A percentile compares a stretch with the other conserved stretches of the same genome.
These are phyloP conservation scores for Anser brachyrhynchus DNA, from an alignment of 2,113 vertebrate genomes.

Conservation along the genomic window DNA sequence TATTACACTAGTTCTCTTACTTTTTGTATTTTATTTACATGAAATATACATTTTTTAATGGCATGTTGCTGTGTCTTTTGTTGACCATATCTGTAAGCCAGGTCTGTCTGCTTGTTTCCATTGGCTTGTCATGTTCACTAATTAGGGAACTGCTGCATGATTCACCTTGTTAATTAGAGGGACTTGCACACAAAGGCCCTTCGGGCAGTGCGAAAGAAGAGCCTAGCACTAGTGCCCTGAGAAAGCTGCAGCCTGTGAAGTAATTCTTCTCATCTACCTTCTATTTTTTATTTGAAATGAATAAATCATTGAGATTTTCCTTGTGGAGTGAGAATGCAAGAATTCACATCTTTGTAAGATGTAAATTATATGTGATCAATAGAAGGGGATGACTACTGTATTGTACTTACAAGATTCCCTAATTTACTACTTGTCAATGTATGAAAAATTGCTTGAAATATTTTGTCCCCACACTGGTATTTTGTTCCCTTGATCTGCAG, in stretches of 20 bases:
- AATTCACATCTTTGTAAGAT: conserved; percentile 93
- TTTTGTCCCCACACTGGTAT: conserved; percentile 63
- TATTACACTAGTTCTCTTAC: conserved; percentile 11
- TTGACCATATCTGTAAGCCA: conserved; percentile 82
- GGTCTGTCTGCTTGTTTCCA: conserved; percentile 89
- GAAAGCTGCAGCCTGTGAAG: conserved; percentile 93
- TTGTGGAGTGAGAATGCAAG: conserved; percentile 92
- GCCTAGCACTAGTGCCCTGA: conserved; percentile 92
- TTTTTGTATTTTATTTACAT: conserved; percentile 76
- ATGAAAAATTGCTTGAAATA: conserved; percentile 70
- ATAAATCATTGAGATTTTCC: conserved; percentile 99
- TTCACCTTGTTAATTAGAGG: conserved; percentile 99
- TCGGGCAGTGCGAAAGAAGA: conserved; percentile 84
- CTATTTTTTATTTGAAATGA: conserved; percentile 95
- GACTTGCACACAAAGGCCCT: conserved; percentile 92
- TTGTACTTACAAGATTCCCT: conserved; percentile 80
- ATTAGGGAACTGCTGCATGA: conserved; percentile 98
- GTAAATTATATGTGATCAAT: conserved; percentile 98
- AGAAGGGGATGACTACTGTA: conserved; percentile 81
- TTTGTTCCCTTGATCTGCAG: conserved; percentile 70
- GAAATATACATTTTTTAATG: conserved; percentile 57
- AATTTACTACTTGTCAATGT: conserved; percentile 80
- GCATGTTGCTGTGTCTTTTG: conserved; percentile 69
- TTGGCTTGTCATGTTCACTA: conserved; percentile 98
- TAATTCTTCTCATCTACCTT: conserved; percentile 98